Conservation (phyloP, 2,888 invertebrate genomes). For the Lasioglossum pauxillum region DNA sequence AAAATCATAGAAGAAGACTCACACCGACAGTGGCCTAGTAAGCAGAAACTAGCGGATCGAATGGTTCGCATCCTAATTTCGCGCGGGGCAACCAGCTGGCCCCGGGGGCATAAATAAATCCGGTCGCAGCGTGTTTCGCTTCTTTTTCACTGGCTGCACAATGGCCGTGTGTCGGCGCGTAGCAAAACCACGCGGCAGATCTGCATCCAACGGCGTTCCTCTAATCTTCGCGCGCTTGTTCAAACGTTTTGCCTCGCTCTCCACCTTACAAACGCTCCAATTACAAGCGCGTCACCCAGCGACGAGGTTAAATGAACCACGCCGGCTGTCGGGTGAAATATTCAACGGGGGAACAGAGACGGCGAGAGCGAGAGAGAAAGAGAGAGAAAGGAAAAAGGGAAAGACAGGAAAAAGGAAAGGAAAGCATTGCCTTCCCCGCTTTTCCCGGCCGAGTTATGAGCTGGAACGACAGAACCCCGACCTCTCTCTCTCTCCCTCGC, state of each 20-base stretch:
- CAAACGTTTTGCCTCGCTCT: conserved; percentile 39
- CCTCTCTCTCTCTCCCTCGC: not conserved
- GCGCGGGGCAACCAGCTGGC: not conserved
- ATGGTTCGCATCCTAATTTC: not conserved
- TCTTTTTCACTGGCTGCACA: not conserved
- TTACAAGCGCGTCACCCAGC: conserved; percentile 41
- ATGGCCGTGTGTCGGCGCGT: conserved; percentile 2
- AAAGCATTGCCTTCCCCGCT: not conserved
- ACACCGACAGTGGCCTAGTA: not conserved
- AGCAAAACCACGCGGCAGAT: conserved; percentile 18
- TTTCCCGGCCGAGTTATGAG: conserved; percentile 42
- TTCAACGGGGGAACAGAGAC: conserved; percentile 24
- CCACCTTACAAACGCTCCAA: conserved; percentile 50
- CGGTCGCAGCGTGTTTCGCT: conserved; percentile 4
- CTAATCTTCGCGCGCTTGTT: conserved; percentile 44
- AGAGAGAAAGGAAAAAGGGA: not conserved
- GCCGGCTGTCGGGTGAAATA: conserved; percentile 46
- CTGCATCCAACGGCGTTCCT: conserved; percentile 24
- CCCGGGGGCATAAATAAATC: conserved; percentile 11
- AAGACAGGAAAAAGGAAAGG: not conserved
- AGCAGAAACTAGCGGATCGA: not conserved
- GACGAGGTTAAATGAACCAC: conserved; percentile 52
- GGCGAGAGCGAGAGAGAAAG: not conserved
- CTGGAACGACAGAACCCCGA: conserved; percentile 34
- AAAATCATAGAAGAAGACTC: too few relatives aligned